phyloP scores from a whole-genome alignment of 2,888 invertebrate species.

The Calameuta filiformis region DNA sequence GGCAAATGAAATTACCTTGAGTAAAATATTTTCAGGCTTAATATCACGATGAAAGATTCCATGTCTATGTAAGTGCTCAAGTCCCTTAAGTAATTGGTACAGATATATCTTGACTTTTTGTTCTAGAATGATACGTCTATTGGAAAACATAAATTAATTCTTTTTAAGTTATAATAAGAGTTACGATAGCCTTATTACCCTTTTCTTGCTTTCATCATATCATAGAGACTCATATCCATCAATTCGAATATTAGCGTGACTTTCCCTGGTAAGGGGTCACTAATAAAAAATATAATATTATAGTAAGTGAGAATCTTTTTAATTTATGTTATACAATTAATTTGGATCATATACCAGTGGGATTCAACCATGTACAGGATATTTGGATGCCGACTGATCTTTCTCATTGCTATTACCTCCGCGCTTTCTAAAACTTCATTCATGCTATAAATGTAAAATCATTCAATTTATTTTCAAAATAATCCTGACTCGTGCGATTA shows the following conservation, averaged over 20 bases:
- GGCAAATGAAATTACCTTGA: slow-evolving; percentile 65
- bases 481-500: slow-evolving; percentile 45
- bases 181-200: slow-evolving; percentile 47
- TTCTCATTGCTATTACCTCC: slow-evolving; percentile 73
- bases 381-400: slow-evolving; percentile 72
- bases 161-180: neutral
- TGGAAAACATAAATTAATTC: slow-evolving; percentile 36
- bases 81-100: slow-evolving; percentile 72
- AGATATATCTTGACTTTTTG: slow-evolving; percentile 70
- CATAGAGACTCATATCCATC: slow-evolving; percentile 79
- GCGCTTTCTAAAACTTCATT: slow-evolving; percentile 68
- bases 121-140: slow-evolving; percentile 67
- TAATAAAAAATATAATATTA: slow-evolving; percentile 47
- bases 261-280: slow-evolving; percentile 71
- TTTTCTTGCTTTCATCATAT: slow-evolving; percentile 70
- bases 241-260: slow-evolving; percentile 74
- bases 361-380: slow-evolving; percentile 73
- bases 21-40: slow-evolving; percentile 78
- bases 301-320: neutral
- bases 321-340: neutral
- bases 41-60: slow-evolving; percentile 77
- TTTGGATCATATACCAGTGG: slow-evolving; percentile 69
- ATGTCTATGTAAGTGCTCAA: slow-evolving; percentile 73
- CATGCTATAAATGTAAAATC: slow-evolving; percentile 56
- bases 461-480: slow-evolving; percentile 10